phyloP scores from a whole-genome alignment of 2,888 invertebrate species.

The Epirrita christyi region DNA sequence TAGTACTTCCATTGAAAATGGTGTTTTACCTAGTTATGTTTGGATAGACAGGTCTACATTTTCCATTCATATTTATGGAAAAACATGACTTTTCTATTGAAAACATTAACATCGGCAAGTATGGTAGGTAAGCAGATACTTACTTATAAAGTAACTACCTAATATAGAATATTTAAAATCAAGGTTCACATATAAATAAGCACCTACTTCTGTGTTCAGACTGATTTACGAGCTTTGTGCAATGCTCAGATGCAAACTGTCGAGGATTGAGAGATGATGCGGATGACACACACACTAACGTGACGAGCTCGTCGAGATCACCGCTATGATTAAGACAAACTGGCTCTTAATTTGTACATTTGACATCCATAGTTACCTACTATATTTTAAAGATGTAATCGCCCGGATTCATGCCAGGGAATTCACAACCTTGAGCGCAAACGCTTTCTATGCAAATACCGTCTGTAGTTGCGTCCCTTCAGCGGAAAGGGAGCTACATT shows the following conservation, averaged over 20 bases:
- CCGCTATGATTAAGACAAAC: constrained; percentile 53
- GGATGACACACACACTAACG: constrained; percentile 38
- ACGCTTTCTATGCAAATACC: constrained; percentile 68
- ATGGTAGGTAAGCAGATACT: too few relatives aligned
- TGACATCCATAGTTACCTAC: constrained; percentile 50
- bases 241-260: constrained; percentile 7
- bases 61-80: too few relatives aligned
- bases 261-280: constrained; percentile 19
- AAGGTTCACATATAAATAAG: background rate
- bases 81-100: too few relatives aligned
- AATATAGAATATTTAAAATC: too few relatives aligned
- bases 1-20: too few relatives aligned
- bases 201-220: background rate
- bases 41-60: too few relatives aligned
- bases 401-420: constrained; percentile 75
- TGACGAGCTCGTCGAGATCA: constrained; percentile 43
- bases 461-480: constrained; percentile 66
- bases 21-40: too few relatives aligned
- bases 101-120: too few relatives aligned
- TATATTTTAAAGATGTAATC: constrained; percentile 57
- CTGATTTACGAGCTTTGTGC: constrained; percentile 4
- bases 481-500: constrained; percentile 61
- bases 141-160: too few relatives aligned
- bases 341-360: constrained; percentile 67
- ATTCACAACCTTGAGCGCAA: constrained; percentile 70